Conservation (phyloP, 1,140 invertebrate genomes). For the Trichonephila inaurata region DNA sequence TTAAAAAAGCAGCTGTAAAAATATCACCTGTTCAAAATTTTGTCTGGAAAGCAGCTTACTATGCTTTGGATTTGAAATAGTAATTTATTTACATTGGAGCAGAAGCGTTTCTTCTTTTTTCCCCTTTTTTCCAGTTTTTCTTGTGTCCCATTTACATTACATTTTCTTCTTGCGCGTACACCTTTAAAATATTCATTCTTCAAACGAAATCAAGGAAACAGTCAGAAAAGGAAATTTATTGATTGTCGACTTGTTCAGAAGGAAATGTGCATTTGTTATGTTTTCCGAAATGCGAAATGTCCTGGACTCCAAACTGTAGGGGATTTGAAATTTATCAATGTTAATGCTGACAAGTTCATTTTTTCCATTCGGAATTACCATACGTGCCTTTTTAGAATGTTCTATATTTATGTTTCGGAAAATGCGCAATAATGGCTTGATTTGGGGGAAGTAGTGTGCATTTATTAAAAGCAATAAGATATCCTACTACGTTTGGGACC, state of each 20-base stretch:
- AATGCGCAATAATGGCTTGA: too few species aligned
- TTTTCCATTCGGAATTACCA: too few species aligned
- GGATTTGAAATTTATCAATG: too few species aligned
- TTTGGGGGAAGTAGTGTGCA: too few species aligned
- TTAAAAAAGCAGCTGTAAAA: background rate
- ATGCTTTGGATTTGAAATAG: background rate
- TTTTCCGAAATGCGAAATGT: background rate
- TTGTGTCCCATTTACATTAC: background rate
- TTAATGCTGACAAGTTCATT: too few species aligned
- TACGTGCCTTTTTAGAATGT: background rate
- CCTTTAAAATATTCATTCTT: constrained; percentile 51
- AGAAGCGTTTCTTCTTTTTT: background rate
- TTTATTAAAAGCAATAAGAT: too few species aligned
- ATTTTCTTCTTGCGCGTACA: background rate
- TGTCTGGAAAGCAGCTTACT: background rate
- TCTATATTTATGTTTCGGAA: background rate
- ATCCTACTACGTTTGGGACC: too few species aligned
- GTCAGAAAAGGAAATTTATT: background rate
- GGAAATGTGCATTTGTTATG: constrained; percentile 11
- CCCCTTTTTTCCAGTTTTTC: background rate
- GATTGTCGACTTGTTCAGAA: background rate
- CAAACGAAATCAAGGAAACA: constrained; percentile 19
- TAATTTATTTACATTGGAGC: constrained; percentile 20
- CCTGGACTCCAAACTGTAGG: background rate
- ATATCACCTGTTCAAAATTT: constrained; percentile 7